phyloP scores from a whole-genome alignment of 1,140 invertebrate genomes.

The Eupeodes corollae region DNA sequence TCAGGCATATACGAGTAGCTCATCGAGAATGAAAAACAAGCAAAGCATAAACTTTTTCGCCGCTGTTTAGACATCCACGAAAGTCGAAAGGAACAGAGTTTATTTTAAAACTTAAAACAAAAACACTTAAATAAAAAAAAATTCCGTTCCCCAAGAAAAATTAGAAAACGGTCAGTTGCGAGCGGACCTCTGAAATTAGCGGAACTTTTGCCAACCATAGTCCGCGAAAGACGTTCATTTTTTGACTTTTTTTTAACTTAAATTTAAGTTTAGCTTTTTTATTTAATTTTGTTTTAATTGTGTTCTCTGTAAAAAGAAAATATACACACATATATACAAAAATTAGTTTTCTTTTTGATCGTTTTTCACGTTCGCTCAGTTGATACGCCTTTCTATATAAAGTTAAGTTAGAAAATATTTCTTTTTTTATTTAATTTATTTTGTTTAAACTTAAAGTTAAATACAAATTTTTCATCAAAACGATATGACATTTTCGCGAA shows the following conservation, averaged over 20 bases:
- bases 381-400: constrained; percentile 15
- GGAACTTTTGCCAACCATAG: constrained; percentile 30
- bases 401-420: constrained; percentile 28
- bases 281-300: constrained; percentile 30
- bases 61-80: not conserved
- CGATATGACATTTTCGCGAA: constrained; percentile 32
- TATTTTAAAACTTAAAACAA: not conserved
- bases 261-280: constrained; percentile 13
- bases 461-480: constrained; percentile 2
- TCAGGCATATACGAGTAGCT: too few relatives aligned
- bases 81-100: not conserved
- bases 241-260: constrained; percentile 22
- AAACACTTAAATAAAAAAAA: not conserved
- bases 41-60: not conserved
- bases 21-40: not conserved
- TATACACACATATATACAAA: constrained; percentile 14
- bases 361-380: constrained; percentile 1
- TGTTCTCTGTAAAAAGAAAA: constrained; percentile 9
- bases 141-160: not conserved
- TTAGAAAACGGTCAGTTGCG: constrained; percentile 25
- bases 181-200: constrained; percentile 39
- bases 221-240: constrained; percentile 35
- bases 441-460: not conserved
- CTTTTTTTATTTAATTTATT: not conserved
- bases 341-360: constrained; percentile 3